Base-by-base conservation (phyloP, 2,888 invertebrate genomes). In the Drosophila neutralis region DNA sequence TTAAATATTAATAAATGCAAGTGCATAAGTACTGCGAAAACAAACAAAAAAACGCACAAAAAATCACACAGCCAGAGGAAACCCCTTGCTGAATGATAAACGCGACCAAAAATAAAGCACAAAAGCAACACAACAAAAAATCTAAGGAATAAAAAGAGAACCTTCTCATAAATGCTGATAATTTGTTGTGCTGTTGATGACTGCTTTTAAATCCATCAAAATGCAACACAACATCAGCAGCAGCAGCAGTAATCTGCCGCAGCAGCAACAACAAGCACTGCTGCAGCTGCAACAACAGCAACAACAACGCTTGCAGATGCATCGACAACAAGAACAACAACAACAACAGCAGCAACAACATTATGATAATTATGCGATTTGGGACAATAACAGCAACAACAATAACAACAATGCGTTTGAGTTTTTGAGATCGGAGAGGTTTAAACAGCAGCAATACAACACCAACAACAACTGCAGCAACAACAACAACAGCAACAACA, bases 131-230 rank as follows among this genome's bases (percentile, higher is more conserved):
- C 18, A 33, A 27, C 48, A 61, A 61, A 38, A 70, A 48, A 61
- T 62, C 56, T 24, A 69, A 57, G 42, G 73, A 35, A 63, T 64
- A 48, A 21, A 66, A 36, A 63, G 49, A 53, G 66, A 68, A 63
- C 33, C 71, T 85, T 83, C 79, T 87, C 85, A 85, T 87, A 85
- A 88, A 82, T 79, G 65, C 68, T 69, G 75, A 87, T 77, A 77
- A 81, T 83, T 81, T 79, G 83, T 84, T 83, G 76, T 64, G 38
- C 69, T 70, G 82, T 84, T 80, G 87, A 87, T 85, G 84, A 82
- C 80, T 85, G 83, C 82, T 73, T 67, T 81, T 76, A 80, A 87
- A 82, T 66, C 75, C 78, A 78, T 74, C 68, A 79, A 87, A 74
- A 85, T 85, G 85, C 85, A 85, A 67, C 85, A 85, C 76, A 87